phyloP scores from a whole-genome alignment of 2,113 vertebrate species.

The Lophochroa leadbeateri region DNA sequence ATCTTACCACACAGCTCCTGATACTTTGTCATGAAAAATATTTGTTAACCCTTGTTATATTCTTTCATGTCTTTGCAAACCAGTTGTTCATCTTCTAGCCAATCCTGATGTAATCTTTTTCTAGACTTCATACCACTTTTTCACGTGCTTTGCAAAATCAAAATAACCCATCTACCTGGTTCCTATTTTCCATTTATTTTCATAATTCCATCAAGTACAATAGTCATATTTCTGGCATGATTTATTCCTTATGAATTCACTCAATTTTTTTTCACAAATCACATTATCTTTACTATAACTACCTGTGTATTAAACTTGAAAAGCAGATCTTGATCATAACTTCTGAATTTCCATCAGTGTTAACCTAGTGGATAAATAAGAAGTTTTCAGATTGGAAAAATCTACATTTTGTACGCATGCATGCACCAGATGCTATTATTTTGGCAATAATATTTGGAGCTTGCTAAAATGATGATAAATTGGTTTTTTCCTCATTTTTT shows the following conservation, averaged over 20 bases:
- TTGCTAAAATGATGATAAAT: not conserved
- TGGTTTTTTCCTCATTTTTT: not conserved
- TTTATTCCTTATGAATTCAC: conserved; percentile 13
- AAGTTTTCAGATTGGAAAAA: not conserved
- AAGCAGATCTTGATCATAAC: not conserved
- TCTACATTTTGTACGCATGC: not conserved
- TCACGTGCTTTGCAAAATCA: conserved; percentile 17
- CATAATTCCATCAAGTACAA: not conserved
- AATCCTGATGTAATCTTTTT: not conserved
- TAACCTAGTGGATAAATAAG: not conserved
- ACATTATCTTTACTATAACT: not conserved
- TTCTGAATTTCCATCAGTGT: not conserved
- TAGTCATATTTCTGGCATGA: conserved; percentile 9
- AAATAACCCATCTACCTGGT: not conserved
- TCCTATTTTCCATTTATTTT: conserved; percentile 31
- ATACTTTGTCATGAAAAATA: not conserved
- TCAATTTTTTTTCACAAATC: not conserved
- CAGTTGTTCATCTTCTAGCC: not conserved
- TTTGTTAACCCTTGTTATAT: not conserved
- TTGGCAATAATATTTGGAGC: not conserved
- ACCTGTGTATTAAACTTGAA: not conserved
- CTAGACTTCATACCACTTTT: not conserved
- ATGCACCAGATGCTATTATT: not conserved
- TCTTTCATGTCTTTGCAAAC: not conserved
- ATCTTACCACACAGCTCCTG: not conserved